Base-by-base conservation (phyloP, 2,888 invertebrate genomes). In the Orthonychiurus folsomi region DNA sequence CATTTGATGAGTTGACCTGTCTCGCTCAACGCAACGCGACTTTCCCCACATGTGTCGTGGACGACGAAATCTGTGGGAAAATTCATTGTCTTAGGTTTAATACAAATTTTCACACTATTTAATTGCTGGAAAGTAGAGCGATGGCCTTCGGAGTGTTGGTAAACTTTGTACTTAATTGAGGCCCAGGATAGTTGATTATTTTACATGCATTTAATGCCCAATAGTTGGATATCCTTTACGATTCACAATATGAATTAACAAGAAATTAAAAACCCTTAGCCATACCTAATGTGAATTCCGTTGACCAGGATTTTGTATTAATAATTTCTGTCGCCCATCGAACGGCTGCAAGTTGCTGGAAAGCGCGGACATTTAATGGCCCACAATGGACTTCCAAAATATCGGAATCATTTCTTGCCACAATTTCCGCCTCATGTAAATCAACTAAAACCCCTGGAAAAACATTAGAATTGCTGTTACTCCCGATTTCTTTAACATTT, bases 291-390 rank as follows among this genome's bases (percentile, higher is more conserved):
- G 73, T 70, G 50, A 73, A 71, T 63, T 74, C 74, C 21, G 72
- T 72, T 25, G 74, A 72, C 68, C 70, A 70, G 12, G 74, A 74
- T 67, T 75, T 74, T 62, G 74, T 75, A 65, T 75, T 75, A 62
- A 75, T 73, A 26, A 74, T 69, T 59, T 74, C 73, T n/a, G 72
- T 68, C 23, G 76, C 75, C 76, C 76, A 76, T 63, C 68, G 66
- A 21, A 75, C 74, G 50, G 75, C 75, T 59, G 73, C 69, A 9
- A 75, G 68, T 56, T 74, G 73, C 65, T 76, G 76, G 50, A 73
- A 72, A 23, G 74, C 72, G 56, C 69, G 70, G 21, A 72, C 66
- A 63, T 74, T 74, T 12, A 74, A 62, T 24, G 64, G 56, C 21
- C 70, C 70, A 54, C 74, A 73, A 26, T 64, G 59, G 9, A 60